Conservation (phyloP, 2,888 invertebrate genomes). For the Phyllotreta striolata region DNA sequence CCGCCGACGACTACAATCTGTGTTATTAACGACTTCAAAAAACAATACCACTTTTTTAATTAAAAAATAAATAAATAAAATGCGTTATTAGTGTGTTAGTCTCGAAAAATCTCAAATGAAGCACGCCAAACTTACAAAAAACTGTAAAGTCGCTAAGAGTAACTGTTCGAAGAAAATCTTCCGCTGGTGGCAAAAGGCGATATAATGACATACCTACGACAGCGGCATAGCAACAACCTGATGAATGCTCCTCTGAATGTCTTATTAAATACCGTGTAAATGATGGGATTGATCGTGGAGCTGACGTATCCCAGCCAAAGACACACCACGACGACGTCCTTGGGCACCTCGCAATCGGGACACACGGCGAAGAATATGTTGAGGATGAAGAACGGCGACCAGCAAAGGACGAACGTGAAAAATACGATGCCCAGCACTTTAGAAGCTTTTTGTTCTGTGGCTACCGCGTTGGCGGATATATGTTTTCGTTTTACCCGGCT, state of each 20-base stretch:
- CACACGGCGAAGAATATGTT: conserved; percentile 89
- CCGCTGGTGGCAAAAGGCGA: conserved; percentile 26
- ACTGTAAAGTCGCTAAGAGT: conserved; percentile 10
- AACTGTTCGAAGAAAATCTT: conserved; percentile 26
- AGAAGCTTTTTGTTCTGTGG: conserved; percentile 95
- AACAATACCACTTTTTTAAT: too few species aligned
- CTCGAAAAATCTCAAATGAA: background rate
- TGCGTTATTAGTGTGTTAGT: too few species aligned
- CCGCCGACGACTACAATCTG: too few species aligned
- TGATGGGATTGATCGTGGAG: conserved; percentile 92
- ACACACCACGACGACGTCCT: conserved; percentile 80
- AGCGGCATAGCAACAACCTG: conserved; percentile 76
- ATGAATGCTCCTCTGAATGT: conserved; percentile 88
- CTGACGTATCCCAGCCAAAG: conserved; percentile 93
- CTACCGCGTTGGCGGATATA: conserved; percentile 80
- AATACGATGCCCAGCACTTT: conserved; percentile 92
- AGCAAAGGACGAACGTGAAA: conserved; percentile 91
- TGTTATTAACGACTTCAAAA: too few species aligned
- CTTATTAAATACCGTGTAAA: conserved; percentile 92
- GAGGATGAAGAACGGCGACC: conserved; percentile 91
- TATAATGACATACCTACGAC: conserved; percentile 69
- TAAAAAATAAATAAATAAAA: too few species aligned
- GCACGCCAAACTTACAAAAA: conserved; percentile 13
- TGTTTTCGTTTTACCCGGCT: conserved; percentile 75
- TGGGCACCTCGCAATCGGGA: conserved; percentile 78